Evolutionary conservation across 2,113 vertebrate species (phyloP).

Genomic region (Ondatra zibethicus): DNA sequence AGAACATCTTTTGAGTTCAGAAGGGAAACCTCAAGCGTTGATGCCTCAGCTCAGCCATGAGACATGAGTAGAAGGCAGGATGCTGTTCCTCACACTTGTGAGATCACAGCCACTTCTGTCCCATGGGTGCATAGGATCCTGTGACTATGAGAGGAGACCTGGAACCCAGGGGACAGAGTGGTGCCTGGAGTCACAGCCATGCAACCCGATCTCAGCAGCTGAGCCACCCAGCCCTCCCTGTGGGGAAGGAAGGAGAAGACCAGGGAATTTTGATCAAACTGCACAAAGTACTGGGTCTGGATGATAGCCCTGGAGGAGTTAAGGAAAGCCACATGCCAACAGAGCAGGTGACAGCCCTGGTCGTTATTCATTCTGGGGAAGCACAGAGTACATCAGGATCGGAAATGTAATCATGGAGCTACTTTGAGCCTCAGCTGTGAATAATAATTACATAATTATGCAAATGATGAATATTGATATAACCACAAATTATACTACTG

Average conservation of each 20-base stretch:
- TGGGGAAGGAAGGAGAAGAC: background rate
- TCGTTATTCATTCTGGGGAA: background rate
- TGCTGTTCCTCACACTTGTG: rapidly evolving
- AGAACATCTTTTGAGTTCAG: background rate
- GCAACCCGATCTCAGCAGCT: rapidly evolving
- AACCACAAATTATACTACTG: slow-evolving; percentile 45
- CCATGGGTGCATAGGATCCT: background rate
- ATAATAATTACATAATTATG: slow-evolving; percentile 78
- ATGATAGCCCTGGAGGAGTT: rapidly evolving
- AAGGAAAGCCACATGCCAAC: rapidly evolving
- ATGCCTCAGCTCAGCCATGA: background rate
- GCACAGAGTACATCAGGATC: slow-evolving; percentile 31
- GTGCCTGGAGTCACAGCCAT: rapidly evolving
- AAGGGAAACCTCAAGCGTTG: background rate
- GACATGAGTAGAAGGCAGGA: rapidly evolving
- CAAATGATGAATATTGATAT: slow-evolving; percentile 70
- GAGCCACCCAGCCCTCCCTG: rapidly evolving
- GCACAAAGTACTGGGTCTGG: rapidly evolving
- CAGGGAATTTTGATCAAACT: background rate
- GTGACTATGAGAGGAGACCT: rapidly evolving
- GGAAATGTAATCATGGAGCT: slow-evolving; percentile 58
- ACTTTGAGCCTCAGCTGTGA: slow-evolving; percentile 72
- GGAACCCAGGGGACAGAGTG: rapidly evolving
- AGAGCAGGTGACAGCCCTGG: background rate
- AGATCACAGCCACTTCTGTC: rapidly evolving